phyloP scores from a whole-genome alignment of 2,888 invertebrate species.

The Lepidocyrtinus sp. region DNA sequence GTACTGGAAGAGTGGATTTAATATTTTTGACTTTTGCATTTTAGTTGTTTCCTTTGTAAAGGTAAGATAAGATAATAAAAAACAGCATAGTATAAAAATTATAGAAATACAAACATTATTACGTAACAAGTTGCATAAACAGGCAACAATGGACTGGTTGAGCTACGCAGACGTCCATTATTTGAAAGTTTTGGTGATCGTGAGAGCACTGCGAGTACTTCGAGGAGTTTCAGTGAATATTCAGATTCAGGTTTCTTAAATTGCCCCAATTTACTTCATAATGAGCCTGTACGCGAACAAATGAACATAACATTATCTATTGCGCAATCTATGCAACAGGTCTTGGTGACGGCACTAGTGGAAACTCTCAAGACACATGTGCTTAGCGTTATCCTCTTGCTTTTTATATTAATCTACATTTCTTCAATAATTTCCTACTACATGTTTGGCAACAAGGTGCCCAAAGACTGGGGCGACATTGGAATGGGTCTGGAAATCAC shows the following conservation, averaged over 20 bases:
- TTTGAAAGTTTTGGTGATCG: slow-evolving; percentile 59
- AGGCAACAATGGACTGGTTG: slow-evolving; percentile 56
- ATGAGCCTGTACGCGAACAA: not conserved
- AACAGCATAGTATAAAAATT: not conserved
- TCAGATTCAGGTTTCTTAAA: slow-evolving; percentile 60
- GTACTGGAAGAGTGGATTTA: slow-evolving; percentile 66
- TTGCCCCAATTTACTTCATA: not conserved
- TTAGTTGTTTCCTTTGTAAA: slow-evolving; percentile 60
- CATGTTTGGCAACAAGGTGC: slow-evolving; percentile 50
- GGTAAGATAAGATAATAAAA: slow-evolving; percentile 31
- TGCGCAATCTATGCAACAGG: slow-evolving; percentile 20
- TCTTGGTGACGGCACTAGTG: slow-evolving; percentile 63
- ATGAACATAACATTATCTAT: not conserved
- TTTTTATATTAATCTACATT: slow-evolving; percentile 66
- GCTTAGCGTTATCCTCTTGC: slow-evolving; percentile 63
- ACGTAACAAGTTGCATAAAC: not conserved
- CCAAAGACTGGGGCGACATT: slow-evolving; percentile 50
- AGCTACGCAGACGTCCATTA: slow-evolving; percentile 38
- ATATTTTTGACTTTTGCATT: slow-evolving; percentile 67
- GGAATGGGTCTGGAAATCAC: slow-evolving; percentile 48
- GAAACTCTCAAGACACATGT: slow-evolving; percentile 67
- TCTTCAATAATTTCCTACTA: slow-evolving; percentile 63
- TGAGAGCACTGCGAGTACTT: slow-evolving; percentile 65
- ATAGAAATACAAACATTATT: not conserved
- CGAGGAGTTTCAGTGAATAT: slow-evolving; percentile 66